These are phyloP conservation scores for Epinephelus coioides DNA, from an alignment of 2,797 vertebrate species.

Conservation along the genomic window DNA sequence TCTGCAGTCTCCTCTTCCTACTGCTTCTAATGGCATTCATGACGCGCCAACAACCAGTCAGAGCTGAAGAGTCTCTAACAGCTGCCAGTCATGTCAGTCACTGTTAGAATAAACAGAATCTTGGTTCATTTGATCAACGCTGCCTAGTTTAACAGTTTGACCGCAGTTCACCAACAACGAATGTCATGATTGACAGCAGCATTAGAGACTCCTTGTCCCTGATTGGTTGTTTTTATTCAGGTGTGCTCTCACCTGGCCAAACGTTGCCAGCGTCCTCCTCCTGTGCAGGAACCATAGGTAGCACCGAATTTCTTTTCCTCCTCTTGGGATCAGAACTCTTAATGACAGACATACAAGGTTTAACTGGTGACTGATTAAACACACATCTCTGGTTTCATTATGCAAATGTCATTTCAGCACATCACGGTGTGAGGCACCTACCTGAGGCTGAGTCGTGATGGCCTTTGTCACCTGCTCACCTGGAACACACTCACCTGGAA, in stretches of 20 bases:
- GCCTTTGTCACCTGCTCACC: constrained; percentile 63
- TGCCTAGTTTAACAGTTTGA: too few relatives aligned
- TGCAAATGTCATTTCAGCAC: background rate
- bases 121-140: too few relatives aligned
- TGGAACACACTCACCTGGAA: constrained; percentile 72
- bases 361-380: background rate
- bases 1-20: too few relatives aligned
- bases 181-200: too few relatives aligned
- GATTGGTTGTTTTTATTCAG: too few relatives aligned
- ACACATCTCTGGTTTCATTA: background rate
- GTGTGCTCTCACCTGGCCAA: constrained; percentile 18
- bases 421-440: constrained; percentile 4
- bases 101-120: too few relatives aligned
- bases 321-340: constrained; percentile 19
- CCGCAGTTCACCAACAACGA: too few relatives aligned
- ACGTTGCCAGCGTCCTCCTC: background rate
- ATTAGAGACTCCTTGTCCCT: too few relatives aligned
- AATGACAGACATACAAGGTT: background rate
- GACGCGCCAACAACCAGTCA: too few relatives aligned
- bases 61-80: too few relatives aligned
- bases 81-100: too few relatives aligned
- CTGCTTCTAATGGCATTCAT: too few relatives aligned
- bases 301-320: background rate
- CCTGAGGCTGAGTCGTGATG: background rate
- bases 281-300: background rate